Percentiles rank a stretch among this genome's conserved stretches.
Evolutionary conservation across 2,113 vertebrate species (phyloP).

Genomic region (Apteryx mantelli): DNA sequence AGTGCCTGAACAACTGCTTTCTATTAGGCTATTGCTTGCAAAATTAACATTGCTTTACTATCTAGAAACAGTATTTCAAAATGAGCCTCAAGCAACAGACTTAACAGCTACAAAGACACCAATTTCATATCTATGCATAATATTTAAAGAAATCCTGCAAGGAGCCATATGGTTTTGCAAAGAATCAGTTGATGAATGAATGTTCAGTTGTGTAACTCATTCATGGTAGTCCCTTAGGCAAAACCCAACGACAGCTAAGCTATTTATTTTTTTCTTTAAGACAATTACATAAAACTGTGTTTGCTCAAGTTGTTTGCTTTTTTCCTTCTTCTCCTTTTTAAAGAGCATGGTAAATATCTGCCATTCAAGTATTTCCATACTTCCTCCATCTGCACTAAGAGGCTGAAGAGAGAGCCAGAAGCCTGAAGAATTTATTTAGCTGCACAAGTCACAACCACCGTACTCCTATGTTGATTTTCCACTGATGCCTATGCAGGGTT

Average conservation of each 20-base stretch:
- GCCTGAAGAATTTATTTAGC: neutral
- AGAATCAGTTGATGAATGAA: neutral
- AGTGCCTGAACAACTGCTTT: slow-evolving; percentile 19
- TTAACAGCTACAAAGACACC: neutral
- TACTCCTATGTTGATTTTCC: neutral
- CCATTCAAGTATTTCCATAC: neutral
- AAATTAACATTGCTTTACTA: neutral
- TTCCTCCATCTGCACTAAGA: neutral
- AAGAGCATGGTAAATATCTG: neutral
- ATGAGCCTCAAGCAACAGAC: slow-evolving; percentile 6
- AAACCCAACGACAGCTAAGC: neutral
- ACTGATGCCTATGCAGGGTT: neutral
- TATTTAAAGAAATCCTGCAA: slow-evolving; percentile 36
- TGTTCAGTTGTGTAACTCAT: slow-evolving; percentile 20
- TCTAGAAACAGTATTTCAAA: slow-evolving; percentile 15
- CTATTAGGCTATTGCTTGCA: slow-evolving; percentile 1
- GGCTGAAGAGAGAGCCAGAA: neutral
- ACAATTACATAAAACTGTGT: neutral
- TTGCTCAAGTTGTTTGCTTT: neutral
- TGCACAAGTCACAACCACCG: neutral
- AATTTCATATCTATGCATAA: slow-evolving; percentile 4
- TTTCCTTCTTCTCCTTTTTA: neutral
- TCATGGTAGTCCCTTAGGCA: slow-evolving; percentile 3
- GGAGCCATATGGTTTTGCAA: slow-evolving; percentile 39
- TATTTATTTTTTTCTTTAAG: neutral